Base-by-base conservation (phyloP, 2,797 vertebrate species). In the Microctenopoma steveboyesi region DNA sequence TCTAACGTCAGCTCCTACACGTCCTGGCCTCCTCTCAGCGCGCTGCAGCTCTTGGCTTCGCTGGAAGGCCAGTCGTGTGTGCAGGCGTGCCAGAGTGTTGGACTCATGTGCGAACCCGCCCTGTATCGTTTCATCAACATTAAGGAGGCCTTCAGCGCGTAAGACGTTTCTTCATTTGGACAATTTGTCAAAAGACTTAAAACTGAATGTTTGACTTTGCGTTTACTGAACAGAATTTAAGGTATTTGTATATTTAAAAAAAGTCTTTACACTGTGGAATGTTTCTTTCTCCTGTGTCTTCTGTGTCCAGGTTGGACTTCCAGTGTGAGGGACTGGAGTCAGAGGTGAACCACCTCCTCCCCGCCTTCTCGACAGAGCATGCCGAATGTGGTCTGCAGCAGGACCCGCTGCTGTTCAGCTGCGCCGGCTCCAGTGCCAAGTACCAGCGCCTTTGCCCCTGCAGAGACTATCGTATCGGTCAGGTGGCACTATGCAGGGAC, bases 71-170 rank as follows among this genome's bases (percentile, higher is more conserved):
- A 93, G 33, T 93, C 97, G 0, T 99, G 98, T 72, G 95, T 95
- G 0, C 92, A 91, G 6, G 93, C 95, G 1, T 99, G 98, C 86
- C 95, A 95, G 90, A 90, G 47, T 7, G 94, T 7, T 0, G 92
- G 94, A 8, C 93, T 98, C 22, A 88, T 98, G 75, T 99, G 97
- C 0, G 98, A 99, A 86, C 97, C 97, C 0, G 92, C 95, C 63
- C 95, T 97, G 91, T 98, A 96, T 89, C 94, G 92, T 39, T 94
- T 96, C 91, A 94, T 99, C 93, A 98, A 99, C 93, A 94, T 92
- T 72, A 95, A 90, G 79, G 95, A 96, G 60, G 94, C 95, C 72
- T 96, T 99, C 76, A 95, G 79, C 65, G 93, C 94, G 97, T 99
- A 90, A 97, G 97, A 68, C 8, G 52, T 28, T 18, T 28, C 47